Base-by-base conservation (phyloP, 2,113 vertebrate genomes). In the Bungarus multicinctus region DNA sequence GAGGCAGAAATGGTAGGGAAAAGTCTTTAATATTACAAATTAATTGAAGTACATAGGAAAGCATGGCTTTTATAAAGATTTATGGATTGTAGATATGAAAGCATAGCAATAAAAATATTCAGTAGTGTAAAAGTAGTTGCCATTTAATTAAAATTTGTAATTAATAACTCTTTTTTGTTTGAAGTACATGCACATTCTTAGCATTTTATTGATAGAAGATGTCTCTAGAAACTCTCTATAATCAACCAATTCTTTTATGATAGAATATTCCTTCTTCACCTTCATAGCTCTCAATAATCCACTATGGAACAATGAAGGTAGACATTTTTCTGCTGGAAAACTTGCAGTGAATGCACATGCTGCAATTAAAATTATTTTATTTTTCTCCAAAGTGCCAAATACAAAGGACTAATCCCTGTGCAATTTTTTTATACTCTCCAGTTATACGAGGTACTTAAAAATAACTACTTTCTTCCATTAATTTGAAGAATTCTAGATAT, bases 11-110 rank as follows among this genome's bases (percentile, higher is more conserved):
- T 85, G 23, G 0, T 14, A 3, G 58, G 14, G 14, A 91, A 91
- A 25, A 88, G 93, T 93, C 64, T 0, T 93, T 94, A 94, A 47
- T 94, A 93, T 89, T 14, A 90, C 0, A 91, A 94, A 93, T 89
- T 93, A 94, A 69, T 60, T 93, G 69, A 88, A 96, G 94, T 89
- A 88, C 57, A n/a, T 0, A 60, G 86, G 30, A 69, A 69, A 91
- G 39, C 0, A 23, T 93, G 0, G 50, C 95, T 94, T 95, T 2
- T 90, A 39, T 50, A 93, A 55, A 90, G 43, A 57, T 92, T 58
- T 90, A 10, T 92, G 57, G 91, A 39, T 50, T 45, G 43, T 60
- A 43, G 16, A 90, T 27, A 89, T 81, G 16, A 90, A 95, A 93
- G 12, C 0, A 1, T 47, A 0, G 1, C 74, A 95, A 94, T 92